Conservation (phyloP, 2,113 vertebrate genomes). For the Poecilia latipinna region DNA sequence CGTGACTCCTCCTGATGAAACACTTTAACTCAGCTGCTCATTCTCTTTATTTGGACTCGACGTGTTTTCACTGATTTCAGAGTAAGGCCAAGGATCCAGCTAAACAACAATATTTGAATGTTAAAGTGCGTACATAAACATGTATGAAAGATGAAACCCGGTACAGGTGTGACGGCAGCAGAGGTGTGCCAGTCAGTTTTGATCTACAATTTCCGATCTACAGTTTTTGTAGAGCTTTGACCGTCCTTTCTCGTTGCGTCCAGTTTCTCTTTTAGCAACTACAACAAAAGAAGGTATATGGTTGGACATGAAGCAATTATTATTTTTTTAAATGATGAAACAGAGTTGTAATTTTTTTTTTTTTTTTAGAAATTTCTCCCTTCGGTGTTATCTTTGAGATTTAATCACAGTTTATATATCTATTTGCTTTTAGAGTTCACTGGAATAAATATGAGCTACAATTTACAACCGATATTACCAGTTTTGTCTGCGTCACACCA, state of each 20-base stretch:
- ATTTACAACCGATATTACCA: neutral
- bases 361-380: too few species aligned
- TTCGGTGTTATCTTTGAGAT: too few species aligned
- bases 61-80: neutral
- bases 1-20: conserved; percentile 50
- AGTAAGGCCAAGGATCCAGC: too few species aligned
- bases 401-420: neutral
- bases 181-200: neutral
- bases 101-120: conserved; percentile 5
- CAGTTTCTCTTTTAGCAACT: too few species aligned
- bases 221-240: too few species aligned
- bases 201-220: too few species aligned
- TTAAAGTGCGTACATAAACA: neutral
- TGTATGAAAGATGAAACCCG: neutral
- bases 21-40: conserved; percentile 23
- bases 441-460: neutral
- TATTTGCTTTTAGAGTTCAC: neutral
- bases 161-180: neutral
- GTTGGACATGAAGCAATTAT: too few species aligned
- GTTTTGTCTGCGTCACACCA: too few species aligned
- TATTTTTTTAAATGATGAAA: neutral
- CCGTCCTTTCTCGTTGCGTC: too few species aligned
- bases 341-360: too few species aligned
- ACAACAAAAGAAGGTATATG: neutral
- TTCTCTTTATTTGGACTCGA: conserved; percentile 24